Evolutionary conservation across 2,888 invertebrate genomes (phyloP).

Genomic region (Apeira syringaria): DNA sequence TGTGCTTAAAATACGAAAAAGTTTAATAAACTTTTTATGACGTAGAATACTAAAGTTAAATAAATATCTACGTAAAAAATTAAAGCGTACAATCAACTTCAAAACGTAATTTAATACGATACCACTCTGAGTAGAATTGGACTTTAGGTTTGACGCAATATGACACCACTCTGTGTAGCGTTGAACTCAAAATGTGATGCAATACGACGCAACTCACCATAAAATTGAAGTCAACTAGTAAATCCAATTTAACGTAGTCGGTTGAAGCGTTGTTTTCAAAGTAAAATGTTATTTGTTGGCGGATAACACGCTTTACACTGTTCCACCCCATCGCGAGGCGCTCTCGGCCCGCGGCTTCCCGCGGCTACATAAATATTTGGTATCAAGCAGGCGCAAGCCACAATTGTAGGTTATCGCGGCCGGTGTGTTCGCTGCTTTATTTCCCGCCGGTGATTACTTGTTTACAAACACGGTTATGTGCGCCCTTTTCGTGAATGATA

Average conservation of each 20-base stretch:
- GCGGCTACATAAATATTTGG: constrained; percentile 60
- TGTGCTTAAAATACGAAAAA: no score
- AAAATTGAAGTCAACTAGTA: constrained; percentile 28
- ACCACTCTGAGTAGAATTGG: no score
- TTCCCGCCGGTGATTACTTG: constrained; percentile 39
- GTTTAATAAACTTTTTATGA: no score
- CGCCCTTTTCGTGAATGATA: constrained; percentile 30
- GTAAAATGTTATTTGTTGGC: constrained; percentile 53
- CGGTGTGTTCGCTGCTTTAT: constrained; percentile 40
- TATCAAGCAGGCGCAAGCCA: constrained; percentile 50
- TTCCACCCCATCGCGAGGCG: constrained; percentile 44
- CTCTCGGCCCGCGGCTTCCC: constrained; percentile 42
- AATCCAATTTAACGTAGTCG: constrained; percentile 34
- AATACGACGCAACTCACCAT: constrained; percentile 13
- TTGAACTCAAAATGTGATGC: constrained; percentile 3
- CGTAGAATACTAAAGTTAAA: no score
- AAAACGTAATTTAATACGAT: no score
- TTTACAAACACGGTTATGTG: constrained; percentile 36
- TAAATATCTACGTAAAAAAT: no score
- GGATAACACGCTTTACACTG: constrained; percentile 51
- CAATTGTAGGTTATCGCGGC: constrained; percentile 50
- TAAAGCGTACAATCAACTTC: no score
- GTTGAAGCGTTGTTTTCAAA: constrained; percentile 44
- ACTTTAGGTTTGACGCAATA: no score
- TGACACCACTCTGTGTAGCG: no score